Evolutionary conservation across 2,113 vertebrate genomes (phyloP), one percentile per base, ranked within the genome.

Genomic region (Myodes glareolus): DNA sequence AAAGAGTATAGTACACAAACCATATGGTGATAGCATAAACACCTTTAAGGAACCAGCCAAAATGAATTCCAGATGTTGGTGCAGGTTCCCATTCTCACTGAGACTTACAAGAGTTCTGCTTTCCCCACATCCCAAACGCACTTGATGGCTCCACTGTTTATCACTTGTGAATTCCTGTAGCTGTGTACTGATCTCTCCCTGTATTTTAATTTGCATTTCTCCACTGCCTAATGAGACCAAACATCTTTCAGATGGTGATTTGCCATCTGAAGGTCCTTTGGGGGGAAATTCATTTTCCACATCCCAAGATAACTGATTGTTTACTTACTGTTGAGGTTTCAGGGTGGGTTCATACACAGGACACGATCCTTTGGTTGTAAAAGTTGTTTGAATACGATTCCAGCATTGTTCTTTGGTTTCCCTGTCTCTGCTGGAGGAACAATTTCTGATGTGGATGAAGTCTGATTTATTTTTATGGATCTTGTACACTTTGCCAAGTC

Each of bases 391-490:
- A 42, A 52, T 72, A 73, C 68, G 42, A n/a, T 73, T 61, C 52
- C 12, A 58, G 0, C 23, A 55, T 13, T 80, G 31, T 65, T 58
- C 39, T 55, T 87, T 25, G 33, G 14, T 68, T 31, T 29, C 3
- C 45, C 36, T 9, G 17, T 42, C 55, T 90, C 78, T 86, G 42
- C 14, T 55, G 61, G 14, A 94, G 10, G 9, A 73, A 78, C 77
- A 33, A 13, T 86, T 92, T 92, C 47, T 50, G 47, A 81, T 93
- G 68, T 67, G 11, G 27, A 70, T 63, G 31, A 93, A 81, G 3
- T 86, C 42, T n/a, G 77, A 19, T 92, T 61, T 84, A 55, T 47
- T 31, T 90, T 97, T 75, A 68, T 73, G 31, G 29, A 50, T 95
- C 63, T 63, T 47, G 11, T 3, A 65, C 21, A 73, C 3, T 85